Evolutionary conservation across 2,113 vertebrate species (phyloP), one percentile per base, ranked within the genome.

Genomic region (Sinosuthora webbiana): DNA sequence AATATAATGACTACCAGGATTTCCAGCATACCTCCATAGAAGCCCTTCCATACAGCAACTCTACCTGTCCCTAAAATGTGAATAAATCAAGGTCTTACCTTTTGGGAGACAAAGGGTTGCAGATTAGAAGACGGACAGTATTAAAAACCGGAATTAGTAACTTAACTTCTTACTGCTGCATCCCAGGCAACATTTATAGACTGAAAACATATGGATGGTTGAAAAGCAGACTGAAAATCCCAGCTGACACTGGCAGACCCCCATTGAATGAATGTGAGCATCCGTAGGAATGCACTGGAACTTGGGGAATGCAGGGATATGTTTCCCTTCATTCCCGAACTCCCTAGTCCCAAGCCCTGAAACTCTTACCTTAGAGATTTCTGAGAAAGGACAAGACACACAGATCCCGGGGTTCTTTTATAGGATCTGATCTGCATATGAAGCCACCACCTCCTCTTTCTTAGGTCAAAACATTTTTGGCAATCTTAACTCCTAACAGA

Each of bases 401-500:
- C 79, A 73, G 78, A 79, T 85, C 64, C 37, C 76, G 23, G 53
- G 59, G 71, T 50, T 68, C 94, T 98, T 98, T 98, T 98, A 98
- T 98, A 97, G 94, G 89, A 52, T 91, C 90, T 55, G n/a, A 96
- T 97, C 77, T 98, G 97, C 97, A 98, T 97, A 97, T 23, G 79
- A 93, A 97, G 97, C 95, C 96, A 94, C 91, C 97, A 89, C 93
- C 98, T 97, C 97, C 96, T 98, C 96, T 97, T 97, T 96, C 97
- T 95, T 95, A 92, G 94, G 96, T 95, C 96, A 96, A 97, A 97
- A 97, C 89, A 84, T 96, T 97, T 97, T 96, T 97, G 97, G 97
- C 97, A 98, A 91, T 97, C 97, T 92, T 70, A 63, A 81, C 83
- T 97, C 94, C 93, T 96, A 97, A 83, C 94, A 98, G 83, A 97